Conservation (phyloP, 2,888 invertebrate species). For the Fragum fragum region DNA sequence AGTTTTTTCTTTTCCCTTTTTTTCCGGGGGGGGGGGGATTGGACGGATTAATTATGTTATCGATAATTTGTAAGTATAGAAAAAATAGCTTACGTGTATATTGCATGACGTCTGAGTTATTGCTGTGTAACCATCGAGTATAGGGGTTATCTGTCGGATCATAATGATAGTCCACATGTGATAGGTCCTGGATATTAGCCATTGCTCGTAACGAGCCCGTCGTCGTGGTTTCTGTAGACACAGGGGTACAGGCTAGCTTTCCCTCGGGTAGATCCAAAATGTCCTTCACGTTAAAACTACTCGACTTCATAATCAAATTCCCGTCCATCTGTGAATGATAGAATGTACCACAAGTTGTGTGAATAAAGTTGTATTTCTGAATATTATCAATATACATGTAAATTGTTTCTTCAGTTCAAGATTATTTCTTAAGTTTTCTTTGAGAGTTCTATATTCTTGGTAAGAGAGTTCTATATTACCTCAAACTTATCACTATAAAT, state of each 20-base stretch:
- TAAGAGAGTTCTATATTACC: slow-evolving; percentile 12
- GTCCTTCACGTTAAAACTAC: slow-evolving; percentile 97
- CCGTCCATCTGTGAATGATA: slow-evolving; percentile 74
- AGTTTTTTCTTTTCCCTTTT: too few species aligned
- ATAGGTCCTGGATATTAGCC: slow-evolving; percentile 67
- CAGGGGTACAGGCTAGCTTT: slow-evolving; percentile 87
- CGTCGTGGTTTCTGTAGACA: slow-evolving; percentile 66
- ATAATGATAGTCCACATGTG: slow-evolving; percentile 70
- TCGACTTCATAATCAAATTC: slow-evolving; percentile 90
- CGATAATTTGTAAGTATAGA: too few species aligned
- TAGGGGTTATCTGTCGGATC: slow-evolving; percentile 88
- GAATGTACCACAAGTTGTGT: neutral
- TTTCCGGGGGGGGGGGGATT: too few species aligned
- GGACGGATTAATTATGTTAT: too few species aligned
- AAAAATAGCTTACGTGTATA: slow-evolving; percentile 78
- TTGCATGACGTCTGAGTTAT: slow-evolving; percentile 78
- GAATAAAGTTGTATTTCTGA: slow-evolving; percentile 7
- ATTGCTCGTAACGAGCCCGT: slow-evolving; percentile 68
- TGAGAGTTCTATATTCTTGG: slow-evolving; percentile 3
- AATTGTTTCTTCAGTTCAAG: neutral
- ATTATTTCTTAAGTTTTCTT: neutral
- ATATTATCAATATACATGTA: neutral
- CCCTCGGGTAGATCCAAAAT: slow-evolving; percentile 94
- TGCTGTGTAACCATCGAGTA: slow-evolving; percentile 87
- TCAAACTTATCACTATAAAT: slow-evolving; percentile 59